Evolutionary conservation across 2,797 vertebrate genomes (phyloP).

Genomic region (Gastrophryne carolinensis): DNA sequence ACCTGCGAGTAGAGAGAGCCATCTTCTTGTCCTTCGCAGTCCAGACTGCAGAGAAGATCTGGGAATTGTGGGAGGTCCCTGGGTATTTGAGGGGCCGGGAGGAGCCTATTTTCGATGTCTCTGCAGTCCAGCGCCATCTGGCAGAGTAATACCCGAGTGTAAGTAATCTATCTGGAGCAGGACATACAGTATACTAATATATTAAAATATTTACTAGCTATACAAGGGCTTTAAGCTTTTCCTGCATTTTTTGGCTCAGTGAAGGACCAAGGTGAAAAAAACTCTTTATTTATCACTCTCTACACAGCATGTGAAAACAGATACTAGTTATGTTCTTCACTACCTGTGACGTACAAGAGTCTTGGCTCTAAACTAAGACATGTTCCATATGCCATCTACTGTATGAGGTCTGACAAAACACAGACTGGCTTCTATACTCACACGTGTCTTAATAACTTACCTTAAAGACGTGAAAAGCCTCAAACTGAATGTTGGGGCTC

Average conservation of each 20-base stretch:
- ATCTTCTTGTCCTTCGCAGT: too few relatives aligned
- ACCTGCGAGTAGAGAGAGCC: too few relatives aligned
- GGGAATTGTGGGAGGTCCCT: too few relatives aligned
- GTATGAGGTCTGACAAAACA: constrained; percentile 7
- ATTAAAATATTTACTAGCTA: background rate
- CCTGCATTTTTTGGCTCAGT: background rate
- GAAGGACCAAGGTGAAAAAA: background rate
- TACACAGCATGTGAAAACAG: background rate
- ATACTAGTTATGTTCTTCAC: background rate
- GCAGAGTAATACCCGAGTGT: too few relatives aligned
- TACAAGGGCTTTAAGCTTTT: background rate
- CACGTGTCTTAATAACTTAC: constrained; percentile 63
- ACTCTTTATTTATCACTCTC: background rate
- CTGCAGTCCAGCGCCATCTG: too few relatives aligned
- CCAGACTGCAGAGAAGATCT: too few relatives aligned
- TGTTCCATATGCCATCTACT: background rate
- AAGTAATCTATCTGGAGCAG: too few relatives aligned
- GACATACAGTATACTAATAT: too few relatives aligned
- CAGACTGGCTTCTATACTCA: background rate
- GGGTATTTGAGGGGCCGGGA: too few relatives aligned
- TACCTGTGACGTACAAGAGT: constrained; percentile 1
- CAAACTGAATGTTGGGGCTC: constrained; percentile 96
- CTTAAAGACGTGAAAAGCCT: constrained; percentile 98
- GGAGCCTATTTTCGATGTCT: too few relatives aligned
- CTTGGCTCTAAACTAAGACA: background rate